phyloP scores from a whole-genome alignment of 1,140 invertebrate genomes.

The Drosophila rufa region DNA sequence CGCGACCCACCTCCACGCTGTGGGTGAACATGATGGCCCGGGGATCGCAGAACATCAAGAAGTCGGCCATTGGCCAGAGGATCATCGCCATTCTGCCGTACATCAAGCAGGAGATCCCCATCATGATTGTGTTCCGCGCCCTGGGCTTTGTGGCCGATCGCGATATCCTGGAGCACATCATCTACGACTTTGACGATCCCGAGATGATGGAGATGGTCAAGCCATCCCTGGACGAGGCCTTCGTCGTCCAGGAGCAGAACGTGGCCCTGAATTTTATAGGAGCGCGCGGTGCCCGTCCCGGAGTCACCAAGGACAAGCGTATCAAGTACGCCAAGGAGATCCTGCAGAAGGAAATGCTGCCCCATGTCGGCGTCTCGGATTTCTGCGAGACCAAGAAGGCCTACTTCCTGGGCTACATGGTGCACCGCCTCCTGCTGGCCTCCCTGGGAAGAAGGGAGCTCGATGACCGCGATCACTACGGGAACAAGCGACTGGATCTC shows the following conservation, averaged over 20 bases:
- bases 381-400: conserved; percentile 99
- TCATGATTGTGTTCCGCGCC: conserved; percentile 99
- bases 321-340: conserved; percentile 99
- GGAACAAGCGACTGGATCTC: conserved; percentile 98
- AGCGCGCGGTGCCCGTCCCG: conserved; percentile 96
- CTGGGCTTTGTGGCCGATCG: conserved; percentile 99
- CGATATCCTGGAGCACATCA: conserved; percentile 99
- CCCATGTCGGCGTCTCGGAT: conserved; percentile 99
- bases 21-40: conserved; percentile 99
- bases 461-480: conserved; percentile 99
- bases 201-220: conserved; percentile 99
- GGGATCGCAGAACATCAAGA: conserved; percentile 97
- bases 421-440: conserved; percentile 96
- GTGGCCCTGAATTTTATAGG: conserved; percentile 99
- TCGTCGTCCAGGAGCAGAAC: conserved; percentile 99
- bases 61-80: conserved; percentile 98
- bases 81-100: conserved; percentile 99
- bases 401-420: conserved; percentile 99
- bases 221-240: conserved; percentile 99
- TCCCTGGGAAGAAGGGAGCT: conserved; percentile 97
- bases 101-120: conserved; percentile 99
- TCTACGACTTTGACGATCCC: conserved; percentile 99
- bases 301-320: conserved; percentile 99
- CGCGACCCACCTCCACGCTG: conserved; percentile 96
- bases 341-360: conserved; percentile 99